Evolutionary conservation across 2,797 vertebrate genomes (phyloP), one percentile per base, ranked within the genome.

Genomic region (Tangara arthus): DNA sequence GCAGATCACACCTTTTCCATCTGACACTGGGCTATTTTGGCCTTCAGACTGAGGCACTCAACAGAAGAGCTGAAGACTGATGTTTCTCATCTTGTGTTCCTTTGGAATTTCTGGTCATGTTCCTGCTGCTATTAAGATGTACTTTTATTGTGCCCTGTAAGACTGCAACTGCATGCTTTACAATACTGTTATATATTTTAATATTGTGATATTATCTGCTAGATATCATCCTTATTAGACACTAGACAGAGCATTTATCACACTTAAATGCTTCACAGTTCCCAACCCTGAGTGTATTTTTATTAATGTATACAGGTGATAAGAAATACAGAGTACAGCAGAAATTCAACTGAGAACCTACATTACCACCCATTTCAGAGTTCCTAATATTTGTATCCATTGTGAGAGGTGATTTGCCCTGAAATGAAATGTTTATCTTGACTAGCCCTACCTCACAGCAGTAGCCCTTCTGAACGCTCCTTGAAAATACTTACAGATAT

Each of bases 391-490:
- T 94, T 95, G 50, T 69, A 82, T 92, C 84, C 19, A 3, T 78
- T 92, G 61, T 59, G 84, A 92, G 72, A 93, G 65, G 78, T 72
- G 94, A 91, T 95, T 80, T 89, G 41, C 71, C 69, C 87, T 78
- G 82, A 86, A 95, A 96, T 87, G 76, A 93, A 94, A 92, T 93
- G 85, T 94, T 96, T 96, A 91, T 91, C 94, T 93, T 78, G 42
- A 61, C 52, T 35, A 88, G 92, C 34, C 76, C 82, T 91, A 41
- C 76, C 76, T 95, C 94, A 69, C 93, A 94, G 91, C 87, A 82
- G 89, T 27, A 23, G 52, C 61, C 65, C 69, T 91, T 69, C 82
- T 82, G 66, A 89, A 85, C 0, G 0, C 66, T 80, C 68, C 86
- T 93, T 78, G 76, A 92, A 95, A 96, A 92, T 52, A 72, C 92